Conservation (phyloP, 2,888 invertebrate species). For the Papilio gigon region DNA sequence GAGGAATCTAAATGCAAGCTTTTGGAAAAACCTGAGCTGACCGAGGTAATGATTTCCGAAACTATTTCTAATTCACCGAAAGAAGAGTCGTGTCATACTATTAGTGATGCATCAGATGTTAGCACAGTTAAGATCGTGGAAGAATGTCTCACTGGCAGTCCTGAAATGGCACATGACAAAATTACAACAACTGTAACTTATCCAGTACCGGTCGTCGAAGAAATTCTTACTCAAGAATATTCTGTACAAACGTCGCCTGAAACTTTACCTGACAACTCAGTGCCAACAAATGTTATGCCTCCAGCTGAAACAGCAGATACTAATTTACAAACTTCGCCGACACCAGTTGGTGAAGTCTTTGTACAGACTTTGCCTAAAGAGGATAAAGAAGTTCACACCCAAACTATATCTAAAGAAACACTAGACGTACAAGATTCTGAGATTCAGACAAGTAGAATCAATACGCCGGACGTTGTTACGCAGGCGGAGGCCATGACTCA, state of each 20-base stretch:
- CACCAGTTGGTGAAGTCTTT: conserved; percentile 72
- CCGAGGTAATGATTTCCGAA: conserved; percentile 77
- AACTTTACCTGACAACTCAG: conserved; percentile 52
- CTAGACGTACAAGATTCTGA: conserved; percentile 68
- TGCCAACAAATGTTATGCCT: conserved; percentile 59
- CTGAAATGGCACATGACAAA: conserved; percentile 70
- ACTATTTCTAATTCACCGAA: conserved; percentile 78
- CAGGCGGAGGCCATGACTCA: conserved; percentile 81
- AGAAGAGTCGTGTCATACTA: conserved; percentile 83
- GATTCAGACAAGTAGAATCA: conserved; percentile 71
- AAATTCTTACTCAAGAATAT: conserved; percentile 81
- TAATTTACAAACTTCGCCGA: conserved; percentile 82
- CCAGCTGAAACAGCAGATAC: conserved; percentile 66
- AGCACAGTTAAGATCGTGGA: conserved; percentile 85
- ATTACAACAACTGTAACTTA: conserved; percentile 81
- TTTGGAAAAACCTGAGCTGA: conserved; percentile 61
- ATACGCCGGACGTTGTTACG: conserved; percentile 63
- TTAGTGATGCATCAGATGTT: conserved; percentile 82
- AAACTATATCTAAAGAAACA: conserved; percentile 71
- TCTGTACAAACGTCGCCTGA: conserved; percentile 84
- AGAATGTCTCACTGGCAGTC: conserved; percentile 83
- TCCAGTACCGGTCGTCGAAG: conserved; percentile 83
- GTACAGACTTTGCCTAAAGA: conserved; percentile 85
- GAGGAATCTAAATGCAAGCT: conserved; percentile 48
- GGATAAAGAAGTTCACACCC: conserved; percentile 70